Conservation (phyloP, 2,888 invertebrate genomes). For the Dione vanillae region DNA sequence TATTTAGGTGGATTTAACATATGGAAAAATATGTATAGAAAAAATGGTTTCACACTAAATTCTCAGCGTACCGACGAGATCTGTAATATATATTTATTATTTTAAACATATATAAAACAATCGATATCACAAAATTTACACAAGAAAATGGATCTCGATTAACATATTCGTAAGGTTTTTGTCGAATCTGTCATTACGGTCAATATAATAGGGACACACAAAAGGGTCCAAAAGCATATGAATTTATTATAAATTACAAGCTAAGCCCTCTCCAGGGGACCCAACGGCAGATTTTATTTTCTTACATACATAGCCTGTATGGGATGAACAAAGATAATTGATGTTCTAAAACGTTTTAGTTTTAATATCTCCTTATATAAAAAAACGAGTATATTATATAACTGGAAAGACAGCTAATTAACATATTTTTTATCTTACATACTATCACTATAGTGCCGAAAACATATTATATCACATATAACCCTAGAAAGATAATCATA, state of each 20-base stretch:
- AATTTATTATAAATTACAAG: slow-evolving; percentile 64
- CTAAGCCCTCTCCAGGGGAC: slow-evolving; percentile 51
- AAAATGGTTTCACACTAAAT: too few species aligned
- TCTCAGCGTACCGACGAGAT: too few species aligned
- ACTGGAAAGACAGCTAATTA: too few species aligned
- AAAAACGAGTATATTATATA: background rate
- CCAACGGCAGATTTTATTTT: slow-evolving; percentile 52
- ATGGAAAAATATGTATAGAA: too few species aligned
- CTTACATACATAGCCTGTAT: slow-evolving; percentile 48
- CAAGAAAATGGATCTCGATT: slow-evolving; percentile 15
- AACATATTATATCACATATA: too few species aligned
- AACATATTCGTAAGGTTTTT: slow-evolving; percentile 28
- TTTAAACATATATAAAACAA: background rate
- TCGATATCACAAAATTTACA: background rate
- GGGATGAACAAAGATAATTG: slow-evolving; percentile 34
- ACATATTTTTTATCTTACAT: too few species aligned
- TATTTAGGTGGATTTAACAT: too few species aligned
- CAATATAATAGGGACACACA: slow-evolving; percentile 41
- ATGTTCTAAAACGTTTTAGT: slow-evolving; percentile 37
- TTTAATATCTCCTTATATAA: background rate
- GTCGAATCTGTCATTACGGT: slow-evolving; percentile 45
- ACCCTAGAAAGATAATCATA: too few species aligned
- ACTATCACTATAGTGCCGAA: too few species aligned
- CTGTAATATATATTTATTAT: too few species aligned
- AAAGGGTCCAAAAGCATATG: slow-evolving; percentile 56